Base-by-base conservation (phyloP, 2,888 invertebrate species). In the Thera obeliscata region DNA sequence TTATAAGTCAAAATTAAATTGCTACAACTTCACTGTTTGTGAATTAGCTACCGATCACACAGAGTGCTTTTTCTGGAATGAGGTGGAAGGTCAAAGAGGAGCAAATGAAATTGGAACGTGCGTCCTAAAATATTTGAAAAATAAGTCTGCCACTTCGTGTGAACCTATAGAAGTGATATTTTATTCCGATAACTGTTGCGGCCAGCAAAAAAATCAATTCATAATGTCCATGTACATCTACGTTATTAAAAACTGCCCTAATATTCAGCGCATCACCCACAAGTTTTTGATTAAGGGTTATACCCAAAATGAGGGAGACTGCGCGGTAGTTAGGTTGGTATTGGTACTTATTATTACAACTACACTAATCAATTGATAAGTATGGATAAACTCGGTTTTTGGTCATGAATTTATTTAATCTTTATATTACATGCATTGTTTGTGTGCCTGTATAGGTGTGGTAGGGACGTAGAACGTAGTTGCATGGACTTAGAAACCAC, bases 31-130 rank as follows among this genome's bases (percentile, higher is more conserved):
- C 8, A 46, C 46, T 46, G 46, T 46, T 46, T 46, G 46, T 46
- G 46, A 57, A 57, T 43, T 41, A 43, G 60, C 50, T 50, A 50
- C 36, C 36, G 60, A 60, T 60, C 36, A 38, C 22, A 33, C 38
- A 38, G 52, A 38, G 8, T 70, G 69, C 56, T 70, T 64, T 60
- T 64, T 72, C 11, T 74, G 74, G 72, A 61, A 72, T 61, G 74
- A 72, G 65, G 64, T 62, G n/a, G 57, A 68, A 50, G 72, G 61
- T 48, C 63, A 65, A 22, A 56, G 69, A 61, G 72, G 70, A 52
- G 69, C 66, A 22, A 65, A 60, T n/a, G 69, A 72, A 69, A 72
- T 72, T 52, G 70, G 67, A 22, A 66, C 67, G 41, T 73, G 71
- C 56, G 63, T 70, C 56, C 54, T 68, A 9, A 58, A 62, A 12